A percentile compares a stretch with the other conserved stretches of the same genome.
phyloP scores from a whole-genome alignment of 2,797 vertebrate genomes.

The Hoplostethus mediterraneus region DNA sequence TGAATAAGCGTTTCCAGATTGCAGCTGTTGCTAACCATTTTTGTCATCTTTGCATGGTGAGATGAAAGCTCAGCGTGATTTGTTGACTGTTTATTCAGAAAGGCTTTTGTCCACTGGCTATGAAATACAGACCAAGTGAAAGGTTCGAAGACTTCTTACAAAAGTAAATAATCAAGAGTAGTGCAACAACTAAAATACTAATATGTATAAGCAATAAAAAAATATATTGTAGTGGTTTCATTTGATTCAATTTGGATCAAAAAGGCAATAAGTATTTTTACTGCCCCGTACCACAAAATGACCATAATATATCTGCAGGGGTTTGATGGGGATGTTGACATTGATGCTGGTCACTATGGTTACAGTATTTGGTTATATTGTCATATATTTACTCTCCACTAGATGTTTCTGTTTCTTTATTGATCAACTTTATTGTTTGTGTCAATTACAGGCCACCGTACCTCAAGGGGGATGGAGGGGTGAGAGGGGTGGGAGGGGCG shows the following conservation, averaged over 20 bases:
- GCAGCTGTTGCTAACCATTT: constrained; percentile 55
- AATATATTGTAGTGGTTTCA: constrained; percentile 34
- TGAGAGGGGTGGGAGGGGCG: too few relatives aligned
- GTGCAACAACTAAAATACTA: constrained; percentile 34
- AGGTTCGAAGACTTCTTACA: constrained; percentile 29
- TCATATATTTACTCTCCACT: too few relatives aligned
- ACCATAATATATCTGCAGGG: constrained; percentile 21
- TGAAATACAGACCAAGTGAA: constrained; percentile 40
- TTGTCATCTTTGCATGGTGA: constrained; percentile 50
- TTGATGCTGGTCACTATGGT: constrained; percentile 14
- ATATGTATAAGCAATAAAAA: constrained; percentile 47
- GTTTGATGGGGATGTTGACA: constrained; percentile 57
- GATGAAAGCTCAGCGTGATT: constrained; percentile 49
- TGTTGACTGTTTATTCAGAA: constrained; percentile 1
- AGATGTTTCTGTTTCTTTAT: neutral
- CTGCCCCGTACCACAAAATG: constrained; percentile 43
- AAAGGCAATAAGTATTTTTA: constrained; percentile 21
- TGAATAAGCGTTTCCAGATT: constrained; percentile 46
- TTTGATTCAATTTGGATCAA: constrained; percentile 46
- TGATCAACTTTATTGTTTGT: too few relatives aligned
- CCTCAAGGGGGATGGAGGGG: neutral
- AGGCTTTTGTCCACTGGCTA: constrained; percentile 13
- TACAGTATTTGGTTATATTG: neutral
- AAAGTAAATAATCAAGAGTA: constrained; percentile 20
- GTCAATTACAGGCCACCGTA: too few relatives aligned